Conservation (phyloP, 2,113 vertebrate species). For the Hylia prasina region DNA sequence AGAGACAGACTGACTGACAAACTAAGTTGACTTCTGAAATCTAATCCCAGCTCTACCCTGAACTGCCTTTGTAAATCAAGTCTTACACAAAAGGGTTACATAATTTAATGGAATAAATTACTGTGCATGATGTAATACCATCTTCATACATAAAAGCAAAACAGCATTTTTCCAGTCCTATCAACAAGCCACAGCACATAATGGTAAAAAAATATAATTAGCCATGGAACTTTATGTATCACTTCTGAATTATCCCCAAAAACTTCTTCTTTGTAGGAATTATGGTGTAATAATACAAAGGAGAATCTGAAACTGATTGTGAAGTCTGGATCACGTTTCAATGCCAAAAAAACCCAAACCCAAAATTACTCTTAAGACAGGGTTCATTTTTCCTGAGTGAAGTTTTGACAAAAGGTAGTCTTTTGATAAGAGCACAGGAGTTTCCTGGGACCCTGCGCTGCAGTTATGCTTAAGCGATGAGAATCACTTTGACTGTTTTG, state of each 20-base stretch:
- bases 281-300: not conserved
- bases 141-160: not conserved
- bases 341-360: not conserved
- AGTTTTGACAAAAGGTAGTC: not conserved
- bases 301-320: not conserved
- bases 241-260: not conserved
- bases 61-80: not conserved
- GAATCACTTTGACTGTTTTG: not conserved
- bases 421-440: not conserved
- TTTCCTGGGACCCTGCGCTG: not conserved
- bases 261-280: not conserved
- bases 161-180: not conserved
- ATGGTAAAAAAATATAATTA: not conserved
- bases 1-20: not conserved
- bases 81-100: not conserved
- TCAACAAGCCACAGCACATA: not conserved
- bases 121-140: not conserved
- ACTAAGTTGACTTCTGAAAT: not conserved
- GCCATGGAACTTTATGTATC: not conserved
- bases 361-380: not conserved
- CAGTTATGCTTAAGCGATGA: not conserved
- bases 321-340: not conserved
- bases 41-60: not conserved
- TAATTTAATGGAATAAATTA: not conserved
- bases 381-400: not conserved